Base-by-base conservation (phyloP, 2,113 vertebrate species). In the Otocyon megalotis region DNA sequence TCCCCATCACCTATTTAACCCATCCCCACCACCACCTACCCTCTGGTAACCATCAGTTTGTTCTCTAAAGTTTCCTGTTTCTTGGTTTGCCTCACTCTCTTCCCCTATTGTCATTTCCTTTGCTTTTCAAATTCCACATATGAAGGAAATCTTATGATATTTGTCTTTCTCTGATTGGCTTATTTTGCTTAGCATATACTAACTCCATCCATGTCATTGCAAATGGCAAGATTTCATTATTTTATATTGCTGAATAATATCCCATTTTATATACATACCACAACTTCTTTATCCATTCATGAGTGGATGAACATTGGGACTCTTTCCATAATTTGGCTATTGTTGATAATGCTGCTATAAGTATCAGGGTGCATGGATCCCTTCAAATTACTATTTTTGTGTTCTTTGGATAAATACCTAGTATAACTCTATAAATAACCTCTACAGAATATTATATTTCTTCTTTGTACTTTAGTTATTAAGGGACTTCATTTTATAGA, bases 401-500 rank as follows among this genome's bases (percentile, higher is more conserved):
- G 48, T 48, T 48, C 37, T 74, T 74, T 48, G 24, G 22, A 43
- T 74, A 48, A 48, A 74, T 48, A 74, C 37, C 37, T 74, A 74
- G 37, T 84, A 88, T 92, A 48, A 58, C 72, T 81, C 14, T 72
- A 0, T 96, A 86, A 76, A 53, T 89, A 76, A 62, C 32, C 8
- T 76, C 7, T 83, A 2, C 1, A 76, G n/a, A 94, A 80, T 53
- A 65, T 8, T 37, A 65, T 80, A 76, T 93, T 93, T 76, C 22
- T 77, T 77, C 80, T 88, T 63, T 88, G 10, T 50, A 65, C 71
- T 96, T 90, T 50, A 63, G 43, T 83, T 48, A 63, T 82, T 86
- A 22, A 76, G 6, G 30, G 86, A 93, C 2, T 8, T 96, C 30
- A 79, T 87, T 93, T 90, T 97, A 67, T 32, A 81, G 35, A 86